A percentile compares a stretch with the other conserved stretches of the same genome.
phyloP scores from a whole-genome alignment of 2,888 invertebrate species.

The Drosophila dives region DNA sequence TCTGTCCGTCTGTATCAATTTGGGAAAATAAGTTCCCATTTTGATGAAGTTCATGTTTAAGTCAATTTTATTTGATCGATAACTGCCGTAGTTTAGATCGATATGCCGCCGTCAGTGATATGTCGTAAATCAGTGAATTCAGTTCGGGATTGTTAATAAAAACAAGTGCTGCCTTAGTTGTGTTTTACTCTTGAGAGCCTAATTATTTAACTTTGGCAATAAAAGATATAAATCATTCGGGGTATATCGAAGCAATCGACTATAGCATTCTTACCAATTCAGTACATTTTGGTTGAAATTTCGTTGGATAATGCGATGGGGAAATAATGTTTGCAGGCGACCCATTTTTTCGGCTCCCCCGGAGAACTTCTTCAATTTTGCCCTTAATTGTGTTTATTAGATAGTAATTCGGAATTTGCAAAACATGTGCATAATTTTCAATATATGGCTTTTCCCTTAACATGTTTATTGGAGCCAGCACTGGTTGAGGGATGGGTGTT shows the following conservation, averaged over 20 bases:
- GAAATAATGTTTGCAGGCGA: not conserved
- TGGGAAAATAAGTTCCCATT: too few species aligned
- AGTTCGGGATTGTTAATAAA: too few species aligned
- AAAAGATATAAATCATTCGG: not conserved
- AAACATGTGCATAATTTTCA: constrained; percentile 2
- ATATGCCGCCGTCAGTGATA: too few species aligned
- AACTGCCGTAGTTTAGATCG: too few species aligned
- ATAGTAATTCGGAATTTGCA: not conserved
- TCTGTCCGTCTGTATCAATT: too few species aligned
- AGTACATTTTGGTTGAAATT: not conserved
- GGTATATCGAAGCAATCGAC: not conserved
- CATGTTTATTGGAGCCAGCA: constrained; percentile 15
- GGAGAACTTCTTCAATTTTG: not conserved
- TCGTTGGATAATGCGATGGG: not conserved
- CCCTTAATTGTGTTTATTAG: constrained; percentile 1
- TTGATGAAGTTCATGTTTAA: too few species aligned
- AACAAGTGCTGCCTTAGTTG: too few species aligned
- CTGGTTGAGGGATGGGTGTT: not conserved
- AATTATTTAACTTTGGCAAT: too few species aligned
- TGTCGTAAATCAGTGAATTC: too few species aligned
- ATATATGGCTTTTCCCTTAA: not conserved
- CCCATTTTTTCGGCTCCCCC: too few species aligned
- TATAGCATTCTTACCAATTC: not conserved
- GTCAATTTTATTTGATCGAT: too few species aligned
- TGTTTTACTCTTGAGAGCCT: too few species aligned